A percentile compares a stretch with the other conserved stretches of the same genome.
These are phyloP conservation scores for Butorides virescens DNA, from an alignment of 2,113 vertebrate species.

Conservation along the genomic window DNA sequence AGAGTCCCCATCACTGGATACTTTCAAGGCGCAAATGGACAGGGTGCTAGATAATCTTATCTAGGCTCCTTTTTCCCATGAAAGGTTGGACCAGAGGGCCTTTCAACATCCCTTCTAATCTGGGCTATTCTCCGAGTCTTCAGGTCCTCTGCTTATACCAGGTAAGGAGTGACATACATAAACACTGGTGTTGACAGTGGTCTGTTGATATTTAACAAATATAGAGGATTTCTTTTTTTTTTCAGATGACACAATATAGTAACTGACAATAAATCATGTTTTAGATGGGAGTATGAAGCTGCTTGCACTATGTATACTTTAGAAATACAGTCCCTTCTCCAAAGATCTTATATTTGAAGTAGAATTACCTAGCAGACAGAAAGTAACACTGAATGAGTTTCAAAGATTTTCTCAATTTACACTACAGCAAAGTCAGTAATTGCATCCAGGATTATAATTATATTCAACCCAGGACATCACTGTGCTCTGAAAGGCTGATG, in stretches of 20 bases:
- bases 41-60: background rate
- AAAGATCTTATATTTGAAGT: background rate
- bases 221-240: background rate
- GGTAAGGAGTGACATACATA: background rate
- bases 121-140: background rate
- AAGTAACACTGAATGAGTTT: background rate
- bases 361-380: background rate
- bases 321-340: background rate
- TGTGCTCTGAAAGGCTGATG: background rate
- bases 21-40: background rate
- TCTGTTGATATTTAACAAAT: background rate
- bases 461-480: background rate
- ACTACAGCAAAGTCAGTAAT: background rate
- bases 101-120: background rate
- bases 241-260: background rate
- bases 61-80: background rate
- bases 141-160: background rate
- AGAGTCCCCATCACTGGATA: background rate
- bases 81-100: background rate
- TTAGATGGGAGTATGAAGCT: background rate
- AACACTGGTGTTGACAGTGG: background rate
- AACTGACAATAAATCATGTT: background rate
- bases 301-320: background rate
- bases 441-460: background rate
- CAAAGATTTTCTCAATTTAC: background rate